phyloP scores from a whole-genome alignment of 53 echinoderm and acorn worm species.

The Stichopus horrens region DNA sequence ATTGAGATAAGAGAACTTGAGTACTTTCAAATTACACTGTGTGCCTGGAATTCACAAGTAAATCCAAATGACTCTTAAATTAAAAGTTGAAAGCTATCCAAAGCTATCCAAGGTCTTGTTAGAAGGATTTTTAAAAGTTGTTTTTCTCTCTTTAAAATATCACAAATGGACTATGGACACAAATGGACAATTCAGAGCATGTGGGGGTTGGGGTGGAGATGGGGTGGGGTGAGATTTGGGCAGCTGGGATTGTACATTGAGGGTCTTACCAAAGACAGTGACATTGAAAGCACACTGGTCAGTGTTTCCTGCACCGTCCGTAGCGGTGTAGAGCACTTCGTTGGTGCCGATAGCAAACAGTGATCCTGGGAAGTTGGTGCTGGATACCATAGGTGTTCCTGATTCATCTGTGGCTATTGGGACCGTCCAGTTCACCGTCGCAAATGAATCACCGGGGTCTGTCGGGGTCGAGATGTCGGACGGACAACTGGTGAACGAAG shows the following conservation, averaged over 20 bases:
- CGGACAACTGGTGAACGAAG: not conserved
- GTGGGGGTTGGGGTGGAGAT: too few relatives aligned
- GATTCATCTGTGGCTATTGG: slow-evolving; percentile 20
- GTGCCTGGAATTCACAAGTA: too few relatives aligned
- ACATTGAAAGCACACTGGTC: slow-evolving; percentile 6
- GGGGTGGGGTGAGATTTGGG: too few relatives aligned
- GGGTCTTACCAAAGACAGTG: not conserved
- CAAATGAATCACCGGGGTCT: not conserved
- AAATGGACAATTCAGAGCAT: too few relatives aligned
- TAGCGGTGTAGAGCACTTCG: not conserved
- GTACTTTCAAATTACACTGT: too few relatives aligned
- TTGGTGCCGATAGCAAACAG: slow-evolving; percentile 22
- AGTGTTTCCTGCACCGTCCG: not conserved
- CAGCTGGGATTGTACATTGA: not conserved
- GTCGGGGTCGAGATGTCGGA: not conserved
- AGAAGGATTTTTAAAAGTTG: too few relatives aligned
- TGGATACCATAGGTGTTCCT: not conserved
- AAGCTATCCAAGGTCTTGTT: too few relatives aligned
- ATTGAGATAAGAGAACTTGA: too few relatives aligned
- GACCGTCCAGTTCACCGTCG: slow-evolving; percentile 25
- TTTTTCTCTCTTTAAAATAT: too few relatives aligned
- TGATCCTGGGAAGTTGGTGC: not conserved
- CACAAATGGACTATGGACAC: too few relatives aligned
- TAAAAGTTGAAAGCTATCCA: too few relatives aligned
- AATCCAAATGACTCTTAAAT: too few relatives aligned